Percentiles rank a stretch among this genome's conserved stretches.
Conservation (phyloP, 1,140 invertebrate species). For the Ceratitis capitata region DNA sequence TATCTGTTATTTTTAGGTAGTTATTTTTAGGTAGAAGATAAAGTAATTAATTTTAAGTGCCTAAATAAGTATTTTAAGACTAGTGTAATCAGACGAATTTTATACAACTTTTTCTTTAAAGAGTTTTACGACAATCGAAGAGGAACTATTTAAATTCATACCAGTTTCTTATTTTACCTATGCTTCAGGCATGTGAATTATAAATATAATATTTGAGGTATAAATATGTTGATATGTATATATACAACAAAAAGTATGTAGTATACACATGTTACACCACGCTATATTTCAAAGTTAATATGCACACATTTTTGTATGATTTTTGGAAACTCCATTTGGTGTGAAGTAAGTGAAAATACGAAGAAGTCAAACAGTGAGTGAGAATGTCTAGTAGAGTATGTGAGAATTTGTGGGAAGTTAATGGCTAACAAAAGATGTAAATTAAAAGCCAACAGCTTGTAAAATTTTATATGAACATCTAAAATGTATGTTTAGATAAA, state of each 20-base stretch:
- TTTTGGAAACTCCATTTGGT: background rate
- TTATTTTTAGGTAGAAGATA: too few species aligned
- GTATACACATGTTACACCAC: too few species aligned
- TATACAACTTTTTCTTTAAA: background rate
- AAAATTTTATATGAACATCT: background rate
- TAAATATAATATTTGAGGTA: background rate
- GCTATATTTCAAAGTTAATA: background rate
- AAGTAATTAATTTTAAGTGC: too few species aligned
- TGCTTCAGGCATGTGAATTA: background rate
- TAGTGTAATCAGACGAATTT: background rate
- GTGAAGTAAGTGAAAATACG: background rate
- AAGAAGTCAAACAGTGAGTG: background rate
- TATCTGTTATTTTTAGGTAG: too few species aligned
- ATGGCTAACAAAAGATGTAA: background rate
- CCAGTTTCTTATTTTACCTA: too few species aligned
- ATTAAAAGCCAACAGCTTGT: constrained; percentile 10
- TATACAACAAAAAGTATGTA: too few species aligned
- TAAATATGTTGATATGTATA: background rate
- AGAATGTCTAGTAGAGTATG: background rate
- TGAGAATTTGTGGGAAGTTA: too few species aligned
- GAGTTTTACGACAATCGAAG: background rate
- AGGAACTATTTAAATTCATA: background rate
- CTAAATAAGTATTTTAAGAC: too few species aligned
- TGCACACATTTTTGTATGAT: background rate
- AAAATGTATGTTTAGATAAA: background rate